Conservation (phyloP, 2,888 invertebrate species). For the Diplolepis rosae region DNA sequence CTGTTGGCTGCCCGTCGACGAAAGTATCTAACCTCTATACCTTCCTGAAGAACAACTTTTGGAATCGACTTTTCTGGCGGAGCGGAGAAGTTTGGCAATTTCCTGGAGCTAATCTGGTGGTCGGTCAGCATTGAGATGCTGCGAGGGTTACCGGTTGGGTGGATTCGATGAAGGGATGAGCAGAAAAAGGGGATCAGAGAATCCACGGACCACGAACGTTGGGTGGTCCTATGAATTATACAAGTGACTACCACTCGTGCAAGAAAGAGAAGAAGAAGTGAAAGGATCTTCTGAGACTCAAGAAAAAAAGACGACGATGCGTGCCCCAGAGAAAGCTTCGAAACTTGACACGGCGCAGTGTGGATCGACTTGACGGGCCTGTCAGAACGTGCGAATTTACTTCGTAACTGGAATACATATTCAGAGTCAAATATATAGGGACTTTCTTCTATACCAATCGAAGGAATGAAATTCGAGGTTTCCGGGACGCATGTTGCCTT, state of each 20-base stretch:
- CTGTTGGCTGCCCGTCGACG: conserved; percentile 46
- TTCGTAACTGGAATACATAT: conserved; percentile 36
- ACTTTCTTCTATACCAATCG: not conserved
- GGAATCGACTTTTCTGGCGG: conserved; percentile 68
- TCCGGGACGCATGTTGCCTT: conserved; percentile 19
- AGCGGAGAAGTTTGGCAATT: conserved; percentile 73
- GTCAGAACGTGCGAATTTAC: conserved; percentile 39
- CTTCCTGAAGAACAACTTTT: conserved; percentile 70
- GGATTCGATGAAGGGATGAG: conserved; percentile 34
- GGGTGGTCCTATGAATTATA: conserved; percentile 72
- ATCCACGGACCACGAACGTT: conserved; percentile 62
- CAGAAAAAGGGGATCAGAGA: conserved; percentile 40
- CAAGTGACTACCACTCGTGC: conserved; percentile 60
- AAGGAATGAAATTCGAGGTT: conserved; percentile 5
- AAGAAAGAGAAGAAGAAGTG: conserved; percentile 43
- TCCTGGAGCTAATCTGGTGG: conserved; percentile 72
- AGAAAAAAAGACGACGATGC: conserved; percentile 49
- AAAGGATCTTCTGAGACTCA: conserved; percentile 42
- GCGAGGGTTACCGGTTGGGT: conserved; percentile 57
- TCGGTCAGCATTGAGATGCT: conserved; percentile 73
- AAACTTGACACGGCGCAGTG: conserved; percentile 2
- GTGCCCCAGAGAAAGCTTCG: conserved; percentile 45
- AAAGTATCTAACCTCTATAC: conserved; percentile 45
- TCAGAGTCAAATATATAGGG: conserved; percentile 3
- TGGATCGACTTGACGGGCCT: no score